Conservation (phyloP, 2,888 invertebrate genomes). For the Carpatolechia fugitivella region DNA sequence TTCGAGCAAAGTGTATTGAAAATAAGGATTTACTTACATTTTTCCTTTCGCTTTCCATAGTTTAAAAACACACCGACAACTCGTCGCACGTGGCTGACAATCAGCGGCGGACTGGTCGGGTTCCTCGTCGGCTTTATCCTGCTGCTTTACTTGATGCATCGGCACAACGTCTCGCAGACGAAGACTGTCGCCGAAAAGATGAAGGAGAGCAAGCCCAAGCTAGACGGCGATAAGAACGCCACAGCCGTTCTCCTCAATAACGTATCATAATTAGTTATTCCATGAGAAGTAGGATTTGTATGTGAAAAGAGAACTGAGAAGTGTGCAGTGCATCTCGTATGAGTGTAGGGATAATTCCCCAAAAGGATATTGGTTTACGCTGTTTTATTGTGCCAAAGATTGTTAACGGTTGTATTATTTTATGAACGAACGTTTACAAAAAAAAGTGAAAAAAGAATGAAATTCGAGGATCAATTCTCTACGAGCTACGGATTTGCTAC, state of each 20-base stretch:
- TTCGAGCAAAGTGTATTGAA: no score
- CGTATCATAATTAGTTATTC: no score
- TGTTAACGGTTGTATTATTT: neutral
- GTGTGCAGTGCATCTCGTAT: no score
- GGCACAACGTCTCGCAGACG: slow-evolving; percentile 67
- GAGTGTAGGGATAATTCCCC: no score
- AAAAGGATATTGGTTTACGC: no score
- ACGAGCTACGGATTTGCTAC: no score
- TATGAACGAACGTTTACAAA: no score
- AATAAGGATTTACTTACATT: neutral
- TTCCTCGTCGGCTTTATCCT: slow-evolving; percentile 70
- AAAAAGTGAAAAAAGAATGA: no score
- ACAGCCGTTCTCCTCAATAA: slow-evolving; percentile 53
- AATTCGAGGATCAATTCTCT: no score
- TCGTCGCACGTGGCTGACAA: slow-evolving; percentile 68
- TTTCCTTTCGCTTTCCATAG: slow-evolving; percentile 32
- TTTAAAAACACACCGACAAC: slow-evolving; percentile 45
- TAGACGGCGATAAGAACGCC: slow-evolving; percentile 50
- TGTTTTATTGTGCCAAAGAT: neutral
- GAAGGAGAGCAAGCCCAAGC: slow-evolving; percentile 33
- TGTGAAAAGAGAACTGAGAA: no score
- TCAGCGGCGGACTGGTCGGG: slow-evolving; percentile 65
- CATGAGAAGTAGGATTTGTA: no score
- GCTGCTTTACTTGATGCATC: slow-evolving; percentile 68
- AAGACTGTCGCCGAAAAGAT: slow-evolving; percentile 54